phyloP scores from a whole-genome alignment of 2,888 invertebrate genomes.

The Celastrina argiolus region DNA sequence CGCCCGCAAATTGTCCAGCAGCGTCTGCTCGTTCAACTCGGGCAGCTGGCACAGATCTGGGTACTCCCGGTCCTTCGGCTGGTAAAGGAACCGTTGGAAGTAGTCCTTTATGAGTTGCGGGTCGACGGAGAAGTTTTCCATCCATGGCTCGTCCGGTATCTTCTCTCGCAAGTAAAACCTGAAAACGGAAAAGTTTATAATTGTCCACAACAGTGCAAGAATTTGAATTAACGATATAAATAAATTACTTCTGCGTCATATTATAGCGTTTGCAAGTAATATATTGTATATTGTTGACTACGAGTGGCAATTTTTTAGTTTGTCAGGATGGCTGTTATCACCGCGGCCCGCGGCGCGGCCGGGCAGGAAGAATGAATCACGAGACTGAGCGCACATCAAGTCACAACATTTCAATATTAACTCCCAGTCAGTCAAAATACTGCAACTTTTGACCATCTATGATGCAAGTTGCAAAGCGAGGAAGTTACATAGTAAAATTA shows the following conservation, averaged over 20 bases:
- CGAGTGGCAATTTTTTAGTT: conserved; percentile 40
- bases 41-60: conserved; percentile 97
- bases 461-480: conserved; percentile 21
- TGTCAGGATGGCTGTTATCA: conserved; percentile 75
- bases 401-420: conserved; percentile 28
- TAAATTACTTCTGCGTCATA: conserved; percentile 60
- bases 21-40: conserved; percentile 94
- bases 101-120: conserved; percentile 95
- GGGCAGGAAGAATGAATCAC: conserved; percentile 73
- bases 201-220: neutral
- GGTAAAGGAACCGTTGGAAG: conserved; percentile 92
- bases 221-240: conserved; percentile 38
- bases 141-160: conserved; percentile 90
- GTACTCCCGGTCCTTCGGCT: conserved; percentile 95
- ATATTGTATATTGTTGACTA: neutral
- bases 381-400: conserved; percentile 30
- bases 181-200: conserved; percentile 34
- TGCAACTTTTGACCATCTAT: neutral
- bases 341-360: conserved; percentile 36
- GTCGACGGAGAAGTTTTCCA: conserved; percentile 92
- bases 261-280: conserved; percentile 25
- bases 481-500: conserved; percentile 29
- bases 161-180: conserved; percentile 94
- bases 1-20: conserved; percentile 92
- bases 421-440: neutral